Conservation (phyloP, 2,797 vertebrate genomes). For the Potorous gilbertii region DNA sequence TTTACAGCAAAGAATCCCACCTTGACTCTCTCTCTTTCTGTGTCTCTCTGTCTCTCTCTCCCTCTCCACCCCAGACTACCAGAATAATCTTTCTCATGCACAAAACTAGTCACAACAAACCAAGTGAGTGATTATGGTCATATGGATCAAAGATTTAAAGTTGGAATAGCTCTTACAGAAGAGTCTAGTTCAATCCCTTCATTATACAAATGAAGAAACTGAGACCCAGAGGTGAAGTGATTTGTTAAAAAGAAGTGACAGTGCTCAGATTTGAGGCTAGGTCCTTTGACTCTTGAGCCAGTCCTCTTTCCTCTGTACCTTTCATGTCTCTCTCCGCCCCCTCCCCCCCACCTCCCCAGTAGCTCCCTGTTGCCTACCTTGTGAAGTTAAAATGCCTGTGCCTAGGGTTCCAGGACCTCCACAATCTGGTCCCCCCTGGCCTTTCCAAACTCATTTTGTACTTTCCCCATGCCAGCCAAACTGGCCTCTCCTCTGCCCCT, state of each 20-base stretch:
- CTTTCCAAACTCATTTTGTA: not conserved
- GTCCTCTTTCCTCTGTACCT: not conserved
- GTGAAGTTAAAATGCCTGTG: not conserved
- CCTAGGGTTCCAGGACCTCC: not conserved
- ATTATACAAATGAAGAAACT: conserved; percentile 28
- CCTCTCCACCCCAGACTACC: not conserved
- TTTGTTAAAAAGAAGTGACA: not conserved
- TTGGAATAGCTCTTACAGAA: not conserved
- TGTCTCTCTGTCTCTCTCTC: not conserved
- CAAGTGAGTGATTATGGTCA: not conserved
- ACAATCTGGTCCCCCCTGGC: not conserved
- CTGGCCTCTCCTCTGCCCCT: not conserved
- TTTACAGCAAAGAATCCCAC: not conserved
- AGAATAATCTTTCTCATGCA: not conserved
- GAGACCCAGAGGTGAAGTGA: not conserved
- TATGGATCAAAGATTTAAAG: not conserved
- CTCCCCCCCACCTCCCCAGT: not conserved
- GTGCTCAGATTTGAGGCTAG: conserved; percentile 33
- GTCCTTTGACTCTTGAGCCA: conserved; percentile 8
- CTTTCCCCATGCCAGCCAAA: not conserved
- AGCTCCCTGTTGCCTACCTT: not conserved
- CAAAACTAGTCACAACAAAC: not conserved
- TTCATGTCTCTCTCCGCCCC: not conserved
- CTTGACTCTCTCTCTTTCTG: not conserved
- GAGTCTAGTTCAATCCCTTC: not conserved